Evolutionary conservation across 2,888 invertebrate genomes (phyloP), one percentile per base, ranked within the genome.

Genomic region (Notocelia uddmanniana): DNA sequence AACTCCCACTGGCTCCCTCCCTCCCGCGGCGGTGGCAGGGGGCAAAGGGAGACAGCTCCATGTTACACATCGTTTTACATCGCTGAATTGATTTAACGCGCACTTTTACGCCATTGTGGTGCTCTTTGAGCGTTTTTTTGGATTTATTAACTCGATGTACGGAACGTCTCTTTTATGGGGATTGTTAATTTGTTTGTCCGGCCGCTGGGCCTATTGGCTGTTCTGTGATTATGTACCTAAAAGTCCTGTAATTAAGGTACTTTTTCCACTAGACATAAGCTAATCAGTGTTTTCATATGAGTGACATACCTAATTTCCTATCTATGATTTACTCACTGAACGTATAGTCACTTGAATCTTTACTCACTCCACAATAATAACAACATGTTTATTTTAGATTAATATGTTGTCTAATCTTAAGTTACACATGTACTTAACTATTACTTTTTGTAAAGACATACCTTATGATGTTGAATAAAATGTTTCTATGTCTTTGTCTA

Each of bases 81-180:
- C 70, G 64, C 64, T 59, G 74, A 75, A 78, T 78, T 78, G 78
- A 78, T 77, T 77, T 76, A 77, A 71, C 73, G 68, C 74, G 76
- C 75, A 74, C 76, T 77, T 76, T 76, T 75, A 74, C 74, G 67
- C 76, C 75, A 72, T 74, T 72, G 72, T 60, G 72, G 72, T 54
- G 31, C 55, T 62, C 60, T 72, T 68, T 72, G 72, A 62, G 62
- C 26, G 62, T 68, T 72, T 72, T 68, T 72, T 67, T 60, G 71
- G 67, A 72, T 72, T 72, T 72, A 72, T 72, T 68, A 68, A 68
- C 72, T 62, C 60, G 52, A 54, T 66, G 60, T 37, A 67, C 48
- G 59, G 18, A 66, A 45, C 37, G 60, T 52, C 50, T 55, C 11
- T 72, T 72, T 72, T 68, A 72, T 62, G 48, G 19, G 60, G 1